Base-by-base conservation (phyloP, 2,113 vertebrate genomes). In the Hippocampus barbouri region DNA sequence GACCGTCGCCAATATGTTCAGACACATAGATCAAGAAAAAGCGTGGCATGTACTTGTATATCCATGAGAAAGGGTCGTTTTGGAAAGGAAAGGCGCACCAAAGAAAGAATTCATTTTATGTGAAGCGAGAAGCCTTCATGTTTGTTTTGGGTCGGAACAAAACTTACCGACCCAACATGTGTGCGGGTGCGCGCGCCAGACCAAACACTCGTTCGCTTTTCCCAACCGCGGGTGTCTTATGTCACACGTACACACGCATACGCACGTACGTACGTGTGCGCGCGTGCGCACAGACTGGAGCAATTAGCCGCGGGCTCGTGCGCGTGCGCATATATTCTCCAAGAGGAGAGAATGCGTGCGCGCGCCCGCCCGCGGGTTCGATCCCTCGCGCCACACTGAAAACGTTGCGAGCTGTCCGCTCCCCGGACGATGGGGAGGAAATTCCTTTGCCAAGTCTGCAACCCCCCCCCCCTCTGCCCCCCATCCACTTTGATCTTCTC, bases 181-280 rank as follows among this genome's bases (percentile, higher is more conserved):
- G 20, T 47, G 23, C 41, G 53, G 57, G 78, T 65, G 68, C 21
- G 43, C 77, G 51, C 67, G 21, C 69, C 63, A 45, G 80, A 71
- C 80, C 65, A 73, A 79, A 86, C 80, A 82, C 56, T 76, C 76
- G 30, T 77, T 69, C 78, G 77, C 82, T 81, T 79, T 87, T 74
- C 83, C 85, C 79, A 56, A 84, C 83, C 80, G 2, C 83, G 51
- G 66, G 72, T 77, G 73, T 83, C 81, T 72, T 71, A 60, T 75
- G 77, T 77, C 64, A 27, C 43, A 38, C 34, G 34, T 38, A 38
- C 34, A 27, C 18, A 41, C 38, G 10, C 7, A 12, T 20, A 34
- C 27, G 7, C 59, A 1, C 25, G 8, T 25, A 38, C 30, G 15
- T 21, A 10, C 20, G 41, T 2, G 11, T 10, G 12, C 43, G 10